phyloP scores from a whole-genome alignment of 2,797 vertebrate species.

The Sebastes oblongus region DNA sequence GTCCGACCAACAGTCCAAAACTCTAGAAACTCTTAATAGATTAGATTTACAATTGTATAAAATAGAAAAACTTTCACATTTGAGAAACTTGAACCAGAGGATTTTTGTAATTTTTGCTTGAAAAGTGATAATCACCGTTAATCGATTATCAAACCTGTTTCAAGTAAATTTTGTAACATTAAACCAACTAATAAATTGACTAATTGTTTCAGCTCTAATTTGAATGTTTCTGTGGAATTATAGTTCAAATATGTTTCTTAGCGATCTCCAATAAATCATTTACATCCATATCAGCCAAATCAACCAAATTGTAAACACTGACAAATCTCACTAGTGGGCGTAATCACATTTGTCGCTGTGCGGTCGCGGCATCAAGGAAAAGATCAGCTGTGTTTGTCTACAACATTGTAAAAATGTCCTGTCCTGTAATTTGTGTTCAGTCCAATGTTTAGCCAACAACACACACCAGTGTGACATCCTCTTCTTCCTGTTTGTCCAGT shows the following conservation, averaged over 20 bases:
- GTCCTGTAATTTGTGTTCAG: constrained; percentile 23
- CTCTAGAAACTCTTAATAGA: neutral
- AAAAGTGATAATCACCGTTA: neutral
- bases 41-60: neutral
- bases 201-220: neutral
- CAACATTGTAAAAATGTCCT: constrained; percentile 4
- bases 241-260: neutral
- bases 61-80: neutral
- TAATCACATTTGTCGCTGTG: neutral
- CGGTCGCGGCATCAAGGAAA: neutral
- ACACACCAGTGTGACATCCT: constrained; percentile 37
- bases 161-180: neutral
- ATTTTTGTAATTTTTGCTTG: neutral
- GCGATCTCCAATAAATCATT: neutral
- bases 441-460: constrained; percentile 26
- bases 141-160: neutral
- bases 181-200: rapidly evolving
- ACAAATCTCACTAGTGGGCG: neutral
- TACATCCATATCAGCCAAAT: neutral
- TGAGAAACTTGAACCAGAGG: neutral
- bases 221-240: neutral
- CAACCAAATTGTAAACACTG: neutral
- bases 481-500: constrained; percentile 33
- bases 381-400: constrained; percentile 5
- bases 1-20: neutral